These are phyloP conservation scores for Zaprionus lineosus DNA, from an alignment of 2,888 invertebrate species.

Conservation along the genomic window DNA sequence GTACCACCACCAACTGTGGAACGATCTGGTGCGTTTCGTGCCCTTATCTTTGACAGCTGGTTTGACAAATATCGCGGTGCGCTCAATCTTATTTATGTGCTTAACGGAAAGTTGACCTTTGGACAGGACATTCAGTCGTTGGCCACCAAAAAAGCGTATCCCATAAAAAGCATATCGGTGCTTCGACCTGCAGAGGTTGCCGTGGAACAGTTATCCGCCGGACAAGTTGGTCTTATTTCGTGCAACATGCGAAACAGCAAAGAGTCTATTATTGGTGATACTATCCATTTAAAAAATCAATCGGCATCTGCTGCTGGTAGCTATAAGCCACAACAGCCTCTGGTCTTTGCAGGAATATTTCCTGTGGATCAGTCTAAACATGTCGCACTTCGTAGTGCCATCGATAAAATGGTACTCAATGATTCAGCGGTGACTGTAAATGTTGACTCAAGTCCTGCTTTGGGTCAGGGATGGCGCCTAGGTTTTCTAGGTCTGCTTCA, in stretches of 20 bases:
- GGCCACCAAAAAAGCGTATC: conserved; percentile 89
- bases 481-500: conserved; percentile 94
- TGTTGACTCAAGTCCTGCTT: conserved; percentile 92
- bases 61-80: conserved; percentile 94
- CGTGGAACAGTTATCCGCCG: conserved; percentile 88
- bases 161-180: conserved; percentile 90
- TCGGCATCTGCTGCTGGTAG: conserved; percentile 84
- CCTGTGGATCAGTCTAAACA: conserved; percentile 95
- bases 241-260: conserved; percentile 90
- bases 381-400: conserved; percentile 88
- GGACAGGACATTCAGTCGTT: conserved; percentile 90
- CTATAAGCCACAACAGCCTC: conserved; percentile 88
- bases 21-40: conserved; percentile 87
- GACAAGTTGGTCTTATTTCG: conserved; percentile 95
- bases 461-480: conserved; percentile 94
- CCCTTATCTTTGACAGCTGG: conserved; percentile 96
- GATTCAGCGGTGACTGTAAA: conserved; percentile 95
- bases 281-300: conserved; percentile 85
- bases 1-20: conserved; percentile 89
- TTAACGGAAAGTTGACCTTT: conserved; percentile 88
- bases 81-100: conserved; percentile 89
- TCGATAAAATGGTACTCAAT: conserved; percentile 96
- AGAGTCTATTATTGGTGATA: conserved; percentile 91
- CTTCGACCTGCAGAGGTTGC: conserved; percentile 89
- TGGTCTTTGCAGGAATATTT: conserved; percentile 93